Base-by-base conservation (phyloP, 2,888 invertebrate species). In the Phyllotreta striolata region DNA sequence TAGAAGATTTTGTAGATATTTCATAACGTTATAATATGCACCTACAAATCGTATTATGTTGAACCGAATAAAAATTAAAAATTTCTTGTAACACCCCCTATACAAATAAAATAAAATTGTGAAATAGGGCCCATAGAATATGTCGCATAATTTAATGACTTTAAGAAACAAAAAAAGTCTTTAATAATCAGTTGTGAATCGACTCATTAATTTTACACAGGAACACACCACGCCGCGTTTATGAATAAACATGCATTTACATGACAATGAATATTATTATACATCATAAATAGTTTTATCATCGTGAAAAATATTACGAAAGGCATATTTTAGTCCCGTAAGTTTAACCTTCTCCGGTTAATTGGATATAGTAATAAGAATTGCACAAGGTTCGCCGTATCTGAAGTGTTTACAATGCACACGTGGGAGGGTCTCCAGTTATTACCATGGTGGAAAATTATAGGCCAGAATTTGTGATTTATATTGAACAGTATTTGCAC, bases 341-440 rank as follows among this genome's bases (percentile, higher is more conserved):
- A 47, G 14, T 24, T 47, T 47, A 47, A 47, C 47, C 47, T 47
- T 47, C 47, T 44, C 44, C 10, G 44, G 44, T 44, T 44, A 44
- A 44, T 44, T 44, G 44, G 47, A 14, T 24, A 24, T 24, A 24
- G 24, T 14, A 47, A 47, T 47, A 47, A 47, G 47, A 47, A 47
- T 14, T 47, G 47, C 47, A 47, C 47, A 47, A 47, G 47, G 47
- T 9, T 47, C 14, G 47, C 14, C 34, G n/a, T 47, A 34, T 47
- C 14, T 14, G 14, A 10, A 44, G 10, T 44, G 44, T 44, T 44
- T 44, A 44, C 44, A 14, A 12, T 14, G 47, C 47, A 9, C 34
- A 47, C 34, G 47, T 47, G 47, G 47, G 47, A 47, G 47, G 47
- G n/a, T 24, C 47, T 6, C 4, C 8, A 10, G 47, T 47, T 47